Base-by-base conservation (phyloP, 37 sponge, comb jelly and placozoan genomes). In the Cliona cf. orientalis region DNA sequence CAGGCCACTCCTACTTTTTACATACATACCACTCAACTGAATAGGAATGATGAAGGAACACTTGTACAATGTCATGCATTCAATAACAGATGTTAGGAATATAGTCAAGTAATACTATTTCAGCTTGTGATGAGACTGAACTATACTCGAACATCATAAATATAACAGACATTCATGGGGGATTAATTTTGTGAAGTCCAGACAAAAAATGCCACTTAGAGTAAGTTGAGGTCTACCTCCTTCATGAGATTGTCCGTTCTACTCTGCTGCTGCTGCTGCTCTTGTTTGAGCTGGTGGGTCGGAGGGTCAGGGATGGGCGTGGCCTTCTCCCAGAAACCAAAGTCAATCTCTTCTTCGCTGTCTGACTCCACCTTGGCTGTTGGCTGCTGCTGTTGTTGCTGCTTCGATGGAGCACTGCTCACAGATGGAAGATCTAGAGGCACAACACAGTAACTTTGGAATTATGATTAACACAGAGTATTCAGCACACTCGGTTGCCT, bases 321-420 rank as follows among this genome's bases (percentile, higher is more conserved):
- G 26, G 81, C 81, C 26, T 80, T 80, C 71, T 80, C 71, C 71
- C 81, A 80, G 61, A 36, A 80, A 33, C 81, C 81, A 80, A 72
- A 59, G 72, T 82, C 82, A 2, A 72, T 38, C 26, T 69, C 69
- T 42, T 71, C 82, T 37, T 82, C 72, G 28, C 63, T 71, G 53
- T 71, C 82, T 3, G 40, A 69, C 23, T 26, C 72, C 9, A 3
- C 21, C 21, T 35, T 33, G 5, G 68, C 53, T 12, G 67, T 68
- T 42, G 46, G 25, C 34, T 9, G 42, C n/a, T 26, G 2, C 23
- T 66, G 26, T 33, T n/a, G n/a, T n/a, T n/a, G n/a, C n/a, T n/a
- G n/a, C n/a, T n/a, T n/a, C n/a, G n/a, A n/a, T n/a, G 25, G 9
- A 60, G 29, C 29, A 61, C 64, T 2, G 12, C 40, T 6, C 53